Evolutionary conservation across 1,140 invertebrate genomes (phyloP).

Genomic region (Drosophila pandora): DNA sequence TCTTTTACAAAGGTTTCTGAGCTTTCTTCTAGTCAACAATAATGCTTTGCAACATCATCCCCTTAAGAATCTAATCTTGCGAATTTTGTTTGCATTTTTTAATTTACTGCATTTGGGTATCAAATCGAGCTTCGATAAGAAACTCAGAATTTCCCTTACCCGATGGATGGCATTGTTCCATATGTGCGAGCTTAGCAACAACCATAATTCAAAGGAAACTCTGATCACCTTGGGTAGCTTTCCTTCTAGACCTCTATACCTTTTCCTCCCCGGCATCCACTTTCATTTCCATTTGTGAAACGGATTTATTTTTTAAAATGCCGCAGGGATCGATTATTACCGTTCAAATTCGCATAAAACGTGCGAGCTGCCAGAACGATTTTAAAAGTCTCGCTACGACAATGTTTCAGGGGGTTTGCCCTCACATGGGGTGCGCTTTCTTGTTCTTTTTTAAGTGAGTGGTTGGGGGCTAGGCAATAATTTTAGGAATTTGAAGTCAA

Average conservation of each 20-base stretch:
- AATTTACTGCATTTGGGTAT: constrained; percentile 78
- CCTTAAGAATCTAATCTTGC: constrained; percentile 42
- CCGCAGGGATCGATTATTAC: constrained; percentile 84
- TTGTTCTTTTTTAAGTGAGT: constrained; percentile 21
- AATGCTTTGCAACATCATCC: constrained; percentile 28
- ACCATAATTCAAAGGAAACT: constrained; percentile 66
- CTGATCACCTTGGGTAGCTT: constrained; percentile 2
- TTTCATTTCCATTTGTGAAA: constrained; percentile 71
- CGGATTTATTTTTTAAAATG: constrained; percentile 84
- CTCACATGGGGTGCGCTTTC: constrained; percentile 17
- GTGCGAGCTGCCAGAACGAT: constrained; percentile 77
- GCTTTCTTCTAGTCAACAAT: too few relatives aligned
- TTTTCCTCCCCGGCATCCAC: constrained; percentile 31
- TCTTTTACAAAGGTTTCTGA: too few relatives aligned
- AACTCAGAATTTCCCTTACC: constrained; percentile 52
- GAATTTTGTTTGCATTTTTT: constrained; percentile 79
- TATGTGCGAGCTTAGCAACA: constrained; percentile 60
- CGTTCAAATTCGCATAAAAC: constrained; percentile 84
- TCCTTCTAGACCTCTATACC: not conserved
- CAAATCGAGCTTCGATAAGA: constrained; percentile 75
- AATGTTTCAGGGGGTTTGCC: constrained; percentile 9
- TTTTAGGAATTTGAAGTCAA: constrained; percentile 83
- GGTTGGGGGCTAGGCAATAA: constrained; percentile 69
- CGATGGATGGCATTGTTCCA: constrained; percentile 21
- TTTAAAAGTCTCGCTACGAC: constrained; percentile 54